Evolutionary conservation across 2,113 vertebrate genomes (phyloP).

Genomic region (Mastomys coucha): DNA sequence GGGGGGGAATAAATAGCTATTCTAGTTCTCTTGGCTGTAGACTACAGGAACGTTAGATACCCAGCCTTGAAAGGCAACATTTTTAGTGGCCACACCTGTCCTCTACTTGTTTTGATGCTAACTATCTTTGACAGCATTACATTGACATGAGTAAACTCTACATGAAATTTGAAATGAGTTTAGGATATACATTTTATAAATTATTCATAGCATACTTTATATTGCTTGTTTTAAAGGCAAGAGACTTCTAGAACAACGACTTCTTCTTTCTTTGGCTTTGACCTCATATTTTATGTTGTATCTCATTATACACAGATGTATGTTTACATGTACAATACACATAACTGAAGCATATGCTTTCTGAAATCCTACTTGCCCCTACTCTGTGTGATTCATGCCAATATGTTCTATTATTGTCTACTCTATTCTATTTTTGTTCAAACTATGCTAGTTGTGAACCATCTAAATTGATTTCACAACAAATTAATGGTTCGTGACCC

Average conservation of each 20-base stretch:
- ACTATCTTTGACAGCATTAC: conserved; percentile 61
- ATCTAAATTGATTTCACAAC: conserved; percentile 77
- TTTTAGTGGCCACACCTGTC: conserved; percentile 43
- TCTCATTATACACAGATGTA: conserved; percentile 61
- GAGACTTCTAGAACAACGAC: conserved; percentile 60
- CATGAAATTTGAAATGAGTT: conserved; percentile 70
- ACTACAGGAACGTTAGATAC: neutral
- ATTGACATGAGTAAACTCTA: conserved; percentile 59
- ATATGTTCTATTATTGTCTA: conserved; percentile 63
- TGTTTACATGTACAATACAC: neutral
- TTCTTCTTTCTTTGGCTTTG: conserved; percentile 66
- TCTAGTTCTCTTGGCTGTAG: neutral
- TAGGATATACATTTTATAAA: conserved; percentile 68
- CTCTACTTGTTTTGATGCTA: conserved; percentile 44
- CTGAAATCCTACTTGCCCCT: conserved; percentile 52
- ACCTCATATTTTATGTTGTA: conserved; percentile 65
- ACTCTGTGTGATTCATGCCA: conserved; percentile 28
- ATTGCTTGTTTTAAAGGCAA: conserved; percentile 60
- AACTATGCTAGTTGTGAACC: conserved; percentile 56
- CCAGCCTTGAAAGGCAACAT: neutral
- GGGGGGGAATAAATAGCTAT: neutral
- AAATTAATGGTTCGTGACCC: conserved; percentile 70
- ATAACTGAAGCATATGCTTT: conserved; percentile 68
- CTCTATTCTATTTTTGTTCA: conserved; percentile 60
- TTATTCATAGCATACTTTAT: conserved; percentile 74